A percentile compares a stretch with the other conserved stretches of the same genome.
These are phyloP conservation scores for Acipenser oxyrinchus DNA, from an alignment of 2,797 vertebrate genomes.

Conservation along the genomic window DNA sequence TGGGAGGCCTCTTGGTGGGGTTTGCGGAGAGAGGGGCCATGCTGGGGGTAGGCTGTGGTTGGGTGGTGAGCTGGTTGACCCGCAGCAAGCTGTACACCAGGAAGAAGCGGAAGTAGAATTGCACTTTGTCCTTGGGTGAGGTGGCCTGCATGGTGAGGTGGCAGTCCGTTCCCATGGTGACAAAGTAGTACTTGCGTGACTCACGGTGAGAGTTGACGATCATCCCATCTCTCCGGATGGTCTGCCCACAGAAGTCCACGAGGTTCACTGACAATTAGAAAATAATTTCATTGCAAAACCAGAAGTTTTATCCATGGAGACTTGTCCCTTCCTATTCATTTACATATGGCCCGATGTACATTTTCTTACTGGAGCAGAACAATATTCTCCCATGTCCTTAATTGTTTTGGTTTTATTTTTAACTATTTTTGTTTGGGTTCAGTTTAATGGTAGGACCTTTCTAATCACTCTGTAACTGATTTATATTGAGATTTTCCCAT, in stretches of 20 bases:
- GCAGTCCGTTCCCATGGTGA: constrained; percentile 69
- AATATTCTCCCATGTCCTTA: no score
- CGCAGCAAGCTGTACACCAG: constrained; percentile 75
- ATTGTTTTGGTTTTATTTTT: no score
- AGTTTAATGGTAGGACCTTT: no score
- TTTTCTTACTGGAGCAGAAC: no score
- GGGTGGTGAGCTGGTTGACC: constrained; percentile 42
- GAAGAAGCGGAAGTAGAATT: constrained; percentile 81
- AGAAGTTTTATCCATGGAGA: no score
- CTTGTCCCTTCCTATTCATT: neutral
- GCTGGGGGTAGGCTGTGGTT: constrained; percentile 31
- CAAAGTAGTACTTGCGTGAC: constrained; percentile 76
- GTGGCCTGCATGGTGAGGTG: constrained; percentile 65
- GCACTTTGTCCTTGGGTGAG: constrained; percentile 62
- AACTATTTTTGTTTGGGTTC: no score
- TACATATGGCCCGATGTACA: neutral
- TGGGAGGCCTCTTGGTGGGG: constrained; percentile 34
- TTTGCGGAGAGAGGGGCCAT: no score
- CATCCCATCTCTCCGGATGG: constrained; percentile 62
- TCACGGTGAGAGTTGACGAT: constrained; percentile 69
- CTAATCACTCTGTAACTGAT: no score
- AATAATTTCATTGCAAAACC: no score
- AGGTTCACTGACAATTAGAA: constrained; percentile 55
- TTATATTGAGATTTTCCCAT: no score
- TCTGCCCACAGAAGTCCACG: constrained; percentile 73